Evolutionary conservation across 2,113 vertebrate species (phyloP).

Genomic region (Prionailurus bengalensis): DNA sequence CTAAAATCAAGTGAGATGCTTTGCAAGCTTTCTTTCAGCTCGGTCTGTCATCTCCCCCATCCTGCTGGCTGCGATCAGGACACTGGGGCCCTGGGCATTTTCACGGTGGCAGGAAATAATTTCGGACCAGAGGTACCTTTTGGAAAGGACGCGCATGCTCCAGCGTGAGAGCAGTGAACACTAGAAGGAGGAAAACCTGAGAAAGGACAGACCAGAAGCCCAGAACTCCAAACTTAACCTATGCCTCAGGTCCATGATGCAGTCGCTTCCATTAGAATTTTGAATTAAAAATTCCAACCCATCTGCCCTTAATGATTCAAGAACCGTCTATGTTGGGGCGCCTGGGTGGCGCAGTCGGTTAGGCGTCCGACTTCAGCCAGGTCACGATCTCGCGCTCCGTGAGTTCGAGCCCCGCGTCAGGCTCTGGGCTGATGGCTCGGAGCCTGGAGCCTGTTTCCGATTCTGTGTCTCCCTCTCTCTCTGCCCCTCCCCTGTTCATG

Average conservation of each 20-base stretch:
- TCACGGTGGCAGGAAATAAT: constrained; percentile 25
- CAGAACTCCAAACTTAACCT: constrained; percentile 1
- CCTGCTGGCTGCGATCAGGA: background rate
- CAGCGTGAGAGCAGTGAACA: background rate
- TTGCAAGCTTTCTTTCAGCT: constrained; percentile 8
- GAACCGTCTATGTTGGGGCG: background rate
- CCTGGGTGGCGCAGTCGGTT: no score
- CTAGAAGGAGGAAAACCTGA: background rate
- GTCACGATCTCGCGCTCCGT: no score
- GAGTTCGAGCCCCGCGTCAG: no score
- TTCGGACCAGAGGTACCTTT: background rate
- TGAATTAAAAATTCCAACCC: constrained; percentile 46
- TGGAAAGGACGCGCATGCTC: background rate
- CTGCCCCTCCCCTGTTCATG: no score
- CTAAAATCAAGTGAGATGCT: constrained; percentile 11
- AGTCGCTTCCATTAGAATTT: background rate
- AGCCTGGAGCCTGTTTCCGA: no score
- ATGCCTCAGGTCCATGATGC: background rate
- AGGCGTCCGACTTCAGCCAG: no score
- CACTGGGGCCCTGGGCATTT: background rate
- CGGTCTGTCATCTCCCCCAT: background rate
- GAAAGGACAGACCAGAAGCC: constrained; percentile 1
- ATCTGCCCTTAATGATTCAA: constrained; percentile 48
- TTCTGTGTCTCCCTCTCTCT: no score
- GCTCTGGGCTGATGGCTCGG: no score